These are phyloP conservation scores for Nothobranchius kuhntae DNA, from an alignment of 2,113 vertebrate genomes.

Conservation along the genomic window DNA sequence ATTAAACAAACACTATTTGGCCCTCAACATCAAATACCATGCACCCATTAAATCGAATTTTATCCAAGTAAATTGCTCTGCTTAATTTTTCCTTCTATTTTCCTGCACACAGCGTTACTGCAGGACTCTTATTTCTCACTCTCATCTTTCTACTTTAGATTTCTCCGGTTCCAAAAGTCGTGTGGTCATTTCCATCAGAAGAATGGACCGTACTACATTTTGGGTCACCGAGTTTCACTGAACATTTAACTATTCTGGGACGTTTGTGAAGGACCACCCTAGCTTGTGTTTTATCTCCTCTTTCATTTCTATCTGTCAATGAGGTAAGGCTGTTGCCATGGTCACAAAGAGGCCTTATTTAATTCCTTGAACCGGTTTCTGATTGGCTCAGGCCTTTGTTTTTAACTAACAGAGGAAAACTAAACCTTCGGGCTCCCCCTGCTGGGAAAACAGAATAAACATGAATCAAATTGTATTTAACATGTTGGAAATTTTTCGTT, in stretches of 20 bases:
- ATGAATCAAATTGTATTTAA: background rate
- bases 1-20: background rate
- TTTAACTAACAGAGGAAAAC: conserved; percentile 12
- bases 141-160: background rate
- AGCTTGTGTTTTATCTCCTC: conserved; percentile 43
- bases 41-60: conserved; percentile 7
- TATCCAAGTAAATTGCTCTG: background rate
- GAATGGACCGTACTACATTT: background rate
- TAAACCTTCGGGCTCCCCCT: conserved; percentile 49
- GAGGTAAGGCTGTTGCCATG: conserved; percentile 78
- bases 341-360: conserved; percentile 65
- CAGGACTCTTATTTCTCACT: background rate
- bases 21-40: conserved; percentile 1
- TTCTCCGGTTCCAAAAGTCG: background rate
- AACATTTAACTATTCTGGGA: conserved; percentile 17
- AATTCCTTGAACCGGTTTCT: conserved; percentile 62
- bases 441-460: conserved; percentile 38
- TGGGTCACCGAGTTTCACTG: background rate
- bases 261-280: conserved; percentile 21
- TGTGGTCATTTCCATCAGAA: background rate
- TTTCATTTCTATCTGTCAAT: conserved; percentile 59
- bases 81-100: conserved; percentile 6
- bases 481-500: too few species aligned
- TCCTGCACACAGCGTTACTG: background rate
- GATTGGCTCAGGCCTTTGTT: conserved; percentile 54